These are phyloP conservation scores for Tipula vernalis DNA, from an alignment of 2,888 invertebrate genomes.

Conservation along the genomic window DNA sequence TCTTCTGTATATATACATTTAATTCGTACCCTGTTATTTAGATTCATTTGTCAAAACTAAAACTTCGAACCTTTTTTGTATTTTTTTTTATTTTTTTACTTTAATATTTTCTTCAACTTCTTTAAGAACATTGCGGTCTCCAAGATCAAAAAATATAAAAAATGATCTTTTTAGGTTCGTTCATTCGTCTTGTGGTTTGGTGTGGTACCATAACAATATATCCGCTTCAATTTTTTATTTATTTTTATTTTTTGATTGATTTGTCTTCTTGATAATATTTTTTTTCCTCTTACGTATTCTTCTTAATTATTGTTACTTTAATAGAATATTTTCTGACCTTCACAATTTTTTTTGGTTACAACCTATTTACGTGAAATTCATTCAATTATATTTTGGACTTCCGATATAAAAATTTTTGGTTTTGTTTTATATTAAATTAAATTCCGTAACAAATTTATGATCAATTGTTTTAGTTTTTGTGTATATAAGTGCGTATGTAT, in stretches of 20 bases:
- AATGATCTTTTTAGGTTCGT: background rate
- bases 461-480: background rate
- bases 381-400: background rate
- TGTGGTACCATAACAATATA: background rate
- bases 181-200: background rate
- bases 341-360: background rate
- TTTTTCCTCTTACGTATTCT: background rate
- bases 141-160: background rate
- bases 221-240: background rate
- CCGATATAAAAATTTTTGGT: background rate
- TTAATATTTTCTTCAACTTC: background rate
- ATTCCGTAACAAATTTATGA: background rate
- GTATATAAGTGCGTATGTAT: background rate
- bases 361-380: background rate
- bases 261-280: background rate
- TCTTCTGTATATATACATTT: background rate
- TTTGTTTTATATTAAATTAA: background rate
- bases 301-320: background rate
- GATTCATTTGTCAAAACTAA: conserved; percentile 36
- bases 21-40: conserved; percentile 35
- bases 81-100: conserved; percentile 11
- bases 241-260: background rate
- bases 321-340: background rate
- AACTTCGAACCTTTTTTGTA: conserved; percentile 22
- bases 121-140: background rate